A percentile compares a stretch with the other conserved stretches of the same genome.
phyloP scores from a whole-genome alignment of 1,140 invertebrate genomes.

The Micrasema minimum region DNA sequence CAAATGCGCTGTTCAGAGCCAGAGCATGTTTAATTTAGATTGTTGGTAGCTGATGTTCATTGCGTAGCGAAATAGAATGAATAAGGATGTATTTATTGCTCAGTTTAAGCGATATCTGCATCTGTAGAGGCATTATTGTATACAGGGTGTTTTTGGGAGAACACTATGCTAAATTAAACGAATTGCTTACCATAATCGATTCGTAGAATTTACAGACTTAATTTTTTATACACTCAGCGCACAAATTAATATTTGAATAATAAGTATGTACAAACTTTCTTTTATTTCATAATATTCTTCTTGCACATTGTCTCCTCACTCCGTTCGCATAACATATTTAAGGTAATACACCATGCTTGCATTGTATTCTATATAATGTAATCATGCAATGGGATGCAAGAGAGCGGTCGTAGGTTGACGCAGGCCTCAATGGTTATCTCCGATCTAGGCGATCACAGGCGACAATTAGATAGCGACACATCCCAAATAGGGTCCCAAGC shows the following conservation, averaged over 20 bases:
- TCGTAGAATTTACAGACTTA: background rate
- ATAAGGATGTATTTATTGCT: background rate
- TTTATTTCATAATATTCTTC: too few species aligned
- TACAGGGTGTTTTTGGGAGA: background rate
- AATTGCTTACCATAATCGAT: background rate
- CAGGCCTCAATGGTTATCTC: too few species aligned
- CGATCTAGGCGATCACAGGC: too few species aligned
- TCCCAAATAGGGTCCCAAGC: too few species aligned
- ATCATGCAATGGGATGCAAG: too few species aligned
- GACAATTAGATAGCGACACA: too few species aligned
- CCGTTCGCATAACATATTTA: background rate
- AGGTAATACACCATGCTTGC: background rate
- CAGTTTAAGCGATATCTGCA: background rate
- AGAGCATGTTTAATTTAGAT: slow-evolving; percentile 24
- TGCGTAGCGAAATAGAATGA: background rate
- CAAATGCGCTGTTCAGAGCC: slow-evolving; percentile 14
- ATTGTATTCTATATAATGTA: background rate
- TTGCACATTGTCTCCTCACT: too few species aligned
- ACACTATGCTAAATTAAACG: background rate
- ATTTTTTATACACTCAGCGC: too few species aligned
- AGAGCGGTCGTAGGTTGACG: too few species aligned
- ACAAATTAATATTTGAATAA: too few species aligned
- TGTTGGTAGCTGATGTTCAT: background rate
- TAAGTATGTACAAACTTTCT: too few species aligned
- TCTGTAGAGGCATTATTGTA: too few species aligned